Percentiles rank a stretch among this genome's conserved stretches.
Conservation (phyloP, 2,888 invertebrate species). For the Drosophila dives region DNA sequence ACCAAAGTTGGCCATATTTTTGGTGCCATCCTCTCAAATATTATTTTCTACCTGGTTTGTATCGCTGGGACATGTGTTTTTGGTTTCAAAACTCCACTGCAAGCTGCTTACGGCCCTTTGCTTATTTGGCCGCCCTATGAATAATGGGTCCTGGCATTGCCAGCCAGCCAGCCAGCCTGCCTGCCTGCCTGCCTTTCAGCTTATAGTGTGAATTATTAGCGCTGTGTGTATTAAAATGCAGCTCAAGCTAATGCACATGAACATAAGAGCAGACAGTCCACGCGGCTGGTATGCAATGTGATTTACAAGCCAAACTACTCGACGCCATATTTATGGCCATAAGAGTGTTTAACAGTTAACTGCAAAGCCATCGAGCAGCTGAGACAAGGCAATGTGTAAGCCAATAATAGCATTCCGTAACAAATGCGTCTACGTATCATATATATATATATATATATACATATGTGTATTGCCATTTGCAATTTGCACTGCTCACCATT, state of each 20-base stretch:
- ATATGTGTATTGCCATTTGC: neutral
- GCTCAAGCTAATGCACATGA: slow-evolving; percentile 70
- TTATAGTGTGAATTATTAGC: slow-evolving; percentile 78
- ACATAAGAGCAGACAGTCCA: slow-evolving; percentile 28
- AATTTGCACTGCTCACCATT: slow-evolving; percentile 8
- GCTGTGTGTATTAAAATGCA: slow-evolving; percentile 77
- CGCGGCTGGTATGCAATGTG: slow-evolving; percentile 68
- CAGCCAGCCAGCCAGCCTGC: slow-evolving; percentile 1
- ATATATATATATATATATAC: neutral
- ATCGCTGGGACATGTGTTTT: slow-evolving; percentile 54
- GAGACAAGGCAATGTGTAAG: slow-evolving; percentile 15
- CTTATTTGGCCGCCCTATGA: slow-evolving; percentile 61
- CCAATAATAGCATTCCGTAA: slow-evolving; percentile 29
- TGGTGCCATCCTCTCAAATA: slow-evolving; percentile 15
- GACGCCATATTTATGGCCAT: slow-evolving; percentile 53
- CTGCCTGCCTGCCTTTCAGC: slow-evolving; percentile 45
- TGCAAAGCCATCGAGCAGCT: slow-evolving; percentile 31
- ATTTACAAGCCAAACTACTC: slow-evolving; percentile 61
- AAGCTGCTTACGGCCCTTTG: slow-evolving; percentile 10
- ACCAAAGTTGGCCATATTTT: slow-evolving; percentile 62
- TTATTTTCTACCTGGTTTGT: slow-evolving; percentile 46
- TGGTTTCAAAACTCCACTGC: slow-evolving; percentile 11
- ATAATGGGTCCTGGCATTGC: slow-evolving; percentile 61
- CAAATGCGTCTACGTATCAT: slow-evolving; percentile 9
- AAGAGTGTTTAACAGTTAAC: slow-evolving; percentile 51